Base-by-base conservation (phyloP, 2,797 vertebrate species). In the Morus bassanus region DNA sequence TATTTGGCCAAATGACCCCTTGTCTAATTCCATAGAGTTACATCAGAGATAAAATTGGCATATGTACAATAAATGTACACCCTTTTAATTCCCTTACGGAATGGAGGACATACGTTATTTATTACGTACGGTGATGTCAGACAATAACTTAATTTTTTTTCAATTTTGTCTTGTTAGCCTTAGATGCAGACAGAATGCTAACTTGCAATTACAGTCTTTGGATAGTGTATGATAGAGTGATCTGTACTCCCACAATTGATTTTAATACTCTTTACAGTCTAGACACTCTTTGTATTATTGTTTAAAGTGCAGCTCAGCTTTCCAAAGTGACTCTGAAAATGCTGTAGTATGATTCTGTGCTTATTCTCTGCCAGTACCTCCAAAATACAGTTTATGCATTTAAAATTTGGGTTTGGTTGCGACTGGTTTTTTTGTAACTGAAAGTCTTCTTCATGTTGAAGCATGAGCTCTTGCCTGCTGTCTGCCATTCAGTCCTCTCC, bases 151-250 rank as follows among this genome's bases (percentile, higher is more conserved):
- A 89, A 81, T 84, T 90, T 84, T 83, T 92, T 89, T 86, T 15
- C 35, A 65, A 46, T 93, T 96, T 96, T 86, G 64, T 95, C 85
- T 89, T 70, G 54, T 96, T 96, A 95, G 21, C 45, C 69, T 84
- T 79, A 64, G 86, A 85, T 67, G n/a, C 63, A 80, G 82, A 74
- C 51, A 57, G 74, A 97, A 95, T 85, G 22, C 39, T 89, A 91
- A 75, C 67, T 68, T 89, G 19, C 41, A 95, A 23, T 94, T 95
- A 45, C 27, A 31, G 33, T 85, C 86, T 75, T 88, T 89, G 31
- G 46, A 41, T 73, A 67, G 39, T 39, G 18, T 88, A 80, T 91
- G 75, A 92, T 80, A 78, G 27, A 92, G 78, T 77, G 64, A 93
- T 85, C 33, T 94, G 8, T 91, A 65, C 50, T 94, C 27, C 37